Evolutionary conservation across 2,797 vertebrate genomes (phyloP).

Genomic region (Poeciliopsis presidionis): DNA sequence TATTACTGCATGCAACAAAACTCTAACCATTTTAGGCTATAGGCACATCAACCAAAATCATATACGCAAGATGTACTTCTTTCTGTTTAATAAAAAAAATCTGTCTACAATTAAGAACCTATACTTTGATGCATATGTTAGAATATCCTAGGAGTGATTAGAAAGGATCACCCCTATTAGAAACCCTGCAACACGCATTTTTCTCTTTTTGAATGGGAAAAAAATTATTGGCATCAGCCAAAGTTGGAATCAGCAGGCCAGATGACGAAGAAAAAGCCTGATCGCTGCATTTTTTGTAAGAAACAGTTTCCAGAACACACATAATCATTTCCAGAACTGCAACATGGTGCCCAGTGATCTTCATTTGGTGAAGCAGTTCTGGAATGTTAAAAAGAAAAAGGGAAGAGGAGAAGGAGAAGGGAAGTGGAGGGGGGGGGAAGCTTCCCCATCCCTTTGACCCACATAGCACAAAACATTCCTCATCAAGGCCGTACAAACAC

Average conservation of each 20-base stretch:
- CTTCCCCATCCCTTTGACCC: constrained; percentile 77
- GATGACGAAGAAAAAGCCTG: neutral
- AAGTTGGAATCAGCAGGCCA: neutral
- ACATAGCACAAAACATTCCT: constrained; percentile 78
- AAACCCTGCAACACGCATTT: neutral
- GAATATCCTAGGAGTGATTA: neutral
- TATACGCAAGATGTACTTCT: neutral
- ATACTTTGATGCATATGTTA: neutral
- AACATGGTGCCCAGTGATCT: constrained; percentile 64
- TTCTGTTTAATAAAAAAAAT: neutral
- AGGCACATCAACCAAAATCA: neutral
- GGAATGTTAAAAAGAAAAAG: constrained; percentile 69
- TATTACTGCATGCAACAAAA: neutral
- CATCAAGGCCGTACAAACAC: constrained; percentile 76
- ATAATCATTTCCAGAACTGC: constrained; percentile 58
- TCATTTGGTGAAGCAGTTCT: constrained; percentile 73
- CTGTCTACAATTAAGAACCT: neutral
- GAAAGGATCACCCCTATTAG: neutral
- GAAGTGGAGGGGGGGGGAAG: constrained; percentile 53
- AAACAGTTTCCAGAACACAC: constrained; percentile 23
- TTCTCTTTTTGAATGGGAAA: neutral
- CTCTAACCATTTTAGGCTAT: neutral
- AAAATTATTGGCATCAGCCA: neutral
- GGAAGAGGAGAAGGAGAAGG: constrained; percentile 46
- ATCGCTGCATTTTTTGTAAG: neutral